Conservation (phyloP, 1,140 invertebrate genomes). For the Pentalonia nigronervosa region DNA sequence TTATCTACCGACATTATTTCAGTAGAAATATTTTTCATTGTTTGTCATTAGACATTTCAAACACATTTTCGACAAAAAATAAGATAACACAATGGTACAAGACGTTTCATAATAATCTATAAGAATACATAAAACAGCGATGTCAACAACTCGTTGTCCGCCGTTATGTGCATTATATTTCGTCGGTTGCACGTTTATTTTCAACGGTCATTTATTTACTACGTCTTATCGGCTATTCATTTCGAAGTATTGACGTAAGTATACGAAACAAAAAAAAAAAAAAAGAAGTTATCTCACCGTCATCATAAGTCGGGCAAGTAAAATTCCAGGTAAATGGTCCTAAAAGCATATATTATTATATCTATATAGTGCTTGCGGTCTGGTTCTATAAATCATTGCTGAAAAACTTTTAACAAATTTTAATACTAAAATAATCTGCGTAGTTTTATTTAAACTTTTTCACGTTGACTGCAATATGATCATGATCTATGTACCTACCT, state of each 20-base stretch:
- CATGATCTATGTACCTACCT: background rate
- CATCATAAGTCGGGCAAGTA: background rate
- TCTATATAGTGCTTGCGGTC: background rate
- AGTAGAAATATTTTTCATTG: background rate
- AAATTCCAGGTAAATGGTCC: background rate
- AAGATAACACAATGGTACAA: background rate
- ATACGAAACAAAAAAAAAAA: background rate
- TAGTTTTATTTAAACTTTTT: background rate
- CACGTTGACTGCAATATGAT: background rate
- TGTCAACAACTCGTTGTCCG: background rate
- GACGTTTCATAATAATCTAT: conserved; percentile 9
- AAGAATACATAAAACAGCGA: background rate
- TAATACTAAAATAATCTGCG: background rate
- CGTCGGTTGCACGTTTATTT: background rate
- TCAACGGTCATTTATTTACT: background rate
- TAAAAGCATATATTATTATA: background rate
- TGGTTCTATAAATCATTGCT: background rate
- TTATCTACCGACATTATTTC: conserved; percentile 25
- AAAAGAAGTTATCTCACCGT: background rate
- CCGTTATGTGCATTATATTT: background rate
- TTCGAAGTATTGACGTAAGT: background rate
- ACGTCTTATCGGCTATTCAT: background rate
- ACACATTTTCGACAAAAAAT: conserved; percentile 21
- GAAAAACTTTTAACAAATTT: background rate
- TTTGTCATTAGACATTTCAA: conserved; percentile 14